Base-by-base conservation (phyloP, 2,888 invertebrate species). In the Caenorhabditis imperialis region DNA sequence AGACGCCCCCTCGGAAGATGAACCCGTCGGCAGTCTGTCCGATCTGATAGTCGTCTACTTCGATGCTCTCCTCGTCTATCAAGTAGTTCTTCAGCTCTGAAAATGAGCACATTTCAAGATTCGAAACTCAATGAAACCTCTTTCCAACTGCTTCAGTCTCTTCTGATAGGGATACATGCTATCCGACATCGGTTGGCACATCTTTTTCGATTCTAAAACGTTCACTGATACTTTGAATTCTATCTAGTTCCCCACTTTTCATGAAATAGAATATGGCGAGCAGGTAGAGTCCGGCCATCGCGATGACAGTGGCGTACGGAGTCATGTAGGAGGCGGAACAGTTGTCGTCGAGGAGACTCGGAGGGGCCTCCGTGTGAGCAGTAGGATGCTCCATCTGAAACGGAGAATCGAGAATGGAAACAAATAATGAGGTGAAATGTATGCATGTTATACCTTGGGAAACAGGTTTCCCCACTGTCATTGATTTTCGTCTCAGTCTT, bases 1-100 rank as follows among this genome's bases (percentile, higher is more conserved):
- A 85, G 1, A 87, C 86, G 48, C 81, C 86, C 18, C 75, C 78
- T 6, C 84, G 83, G 76, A 85, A 86, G 5, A 86, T 83, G 70
- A 85, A 85, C 33, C 86, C 86, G n/a, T 82, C 79, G 20, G 83
- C 75, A n/a, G 85, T 86, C 44, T 85, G 84, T 8, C 86, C 86
- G 14, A 86, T 79, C 37, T 84, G 85, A 53, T 75, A 78, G 48
- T 86, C 86, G 4, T 84, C 84, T 14, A 86, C 63, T 67, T 86
- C 86, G 35, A 86, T 86, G 70, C 80, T 81, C 54, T 87, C 80
- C 40, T 86, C 86, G 42, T 87, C 86, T 18, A 86, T 82, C 25
- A 86, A 53, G 18, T 81, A 75, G 48, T 83, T 79, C 16, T 77
- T 71, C 1, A 85, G 78, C 1, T 81, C 85, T 85, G 47, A 23